phyloP scores from a whole-genome alignment of 2,888 invertebrate genomes.

The Nebria salina region DNA sequence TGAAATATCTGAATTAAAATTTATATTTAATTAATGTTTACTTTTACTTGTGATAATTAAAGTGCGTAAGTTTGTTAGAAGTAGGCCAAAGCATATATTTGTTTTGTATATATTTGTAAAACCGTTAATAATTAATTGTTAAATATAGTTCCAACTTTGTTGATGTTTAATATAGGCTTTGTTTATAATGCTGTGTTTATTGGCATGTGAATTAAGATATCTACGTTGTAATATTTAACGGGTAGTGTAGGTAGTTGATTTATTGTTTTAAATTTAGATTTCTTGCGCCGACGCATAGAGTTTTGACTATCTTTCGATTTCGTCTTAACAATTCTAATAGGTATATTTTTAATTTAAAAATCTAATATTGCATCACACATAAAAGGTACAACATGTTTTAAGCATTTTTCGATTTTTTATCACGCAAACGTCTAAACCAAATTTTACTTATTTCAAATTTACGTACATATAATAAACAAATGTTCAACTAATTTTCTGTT shows the following conservation, averaged over 20 bases:
- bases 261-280: background rate
- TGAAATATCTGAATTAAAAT: no score
- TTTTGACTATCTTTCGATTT: no score
- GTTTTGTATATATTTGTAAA: background rate
- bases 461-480: no score
- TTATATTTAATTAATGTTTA: no score
- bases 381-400: background rate
- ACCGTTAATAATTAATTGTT: background rate
- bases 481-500: no score
- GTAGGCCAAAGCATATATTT: background rate
- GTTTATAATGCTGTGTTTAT: slow-evolving; percentile 3
- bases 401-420: no score
- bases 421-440: no score
- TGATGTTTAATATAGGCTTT: slow-evolving; percentile 7
- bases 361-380: background rate
- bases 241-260: background rate
- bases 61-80: no score
- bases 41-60: no score
- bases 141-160: slow-evolving; percentile 17
- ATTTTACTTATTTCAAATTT: no score
- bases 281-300: background rate
- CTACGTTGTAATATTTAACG: background rate
- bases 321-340: no score
- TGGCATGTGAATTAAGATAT: slow-evolving; percentile 14
- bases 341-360: background rate